These are phyloP conservation scores for Drosophila ercepeae DNA, from an alignment of 1,140 invertebrate species.

Conservation along the genomic window DNA sequence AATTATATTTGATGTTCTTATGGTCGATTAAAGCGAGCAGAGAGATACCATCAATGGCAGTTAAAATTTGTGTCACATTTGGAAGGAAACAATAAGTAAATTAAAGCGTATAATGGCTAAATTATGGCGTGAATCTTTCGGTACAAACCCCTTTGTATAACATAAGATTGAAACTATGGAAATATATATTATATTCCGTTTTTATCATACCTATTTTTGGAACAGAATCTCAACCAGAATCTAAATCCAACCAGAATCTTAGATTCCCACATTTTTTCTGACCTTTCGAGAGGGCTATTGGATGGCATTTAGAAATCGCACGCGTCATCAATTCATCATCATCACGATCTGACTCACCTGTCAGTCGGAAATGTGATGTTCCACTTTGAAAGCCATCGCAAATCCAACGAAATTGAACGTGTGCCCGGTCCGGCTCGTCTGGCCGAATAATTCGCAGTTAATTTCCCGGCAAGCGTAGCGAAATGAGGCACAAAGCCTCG, in stretches of 20 bases:
- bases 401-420: slow-evolving; percentile 71
- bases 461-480: slow-evolving; percentile 78
- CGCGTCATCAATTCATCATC: slow-evolving; percentile 52
- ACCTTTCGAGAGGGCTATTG: slow-evolving; percentile 20
- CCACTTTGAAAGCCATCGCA: slow-evolving; percentile 59
- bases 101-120: not conserved
- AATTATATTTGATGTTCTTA: slow-evolving; percentile 76
- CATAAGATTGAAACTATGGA: no score
- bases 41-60: not conserved
- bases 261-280: slow-evolving; percentile 36
- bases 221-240: no score
- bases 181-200: no score
- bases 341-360: slow-evolving; percentile 55
- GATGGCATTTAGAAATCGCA: slow-evolving; percentile 32
- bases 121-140: not conserved
- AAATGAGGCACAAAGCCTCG: slow-evolving; percentile 69
- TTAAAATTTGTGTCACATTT: not conserved
- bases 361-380: slow-evolving; percentile 37
- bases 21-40: slow-evolving; percentile 63
- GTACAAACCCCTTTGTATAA: no score
- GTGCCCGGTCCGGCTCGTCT: slow-evolving; percentile 49
- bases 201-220: no score
- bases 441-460: slow-evolving; percentile 77
- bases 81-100: not conserved
- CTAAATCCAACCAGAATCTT: not conserved